Base-by-base conservation (phyloP, 2,888 invertebrate species). In the Zygaena filipendulae region DNA sequence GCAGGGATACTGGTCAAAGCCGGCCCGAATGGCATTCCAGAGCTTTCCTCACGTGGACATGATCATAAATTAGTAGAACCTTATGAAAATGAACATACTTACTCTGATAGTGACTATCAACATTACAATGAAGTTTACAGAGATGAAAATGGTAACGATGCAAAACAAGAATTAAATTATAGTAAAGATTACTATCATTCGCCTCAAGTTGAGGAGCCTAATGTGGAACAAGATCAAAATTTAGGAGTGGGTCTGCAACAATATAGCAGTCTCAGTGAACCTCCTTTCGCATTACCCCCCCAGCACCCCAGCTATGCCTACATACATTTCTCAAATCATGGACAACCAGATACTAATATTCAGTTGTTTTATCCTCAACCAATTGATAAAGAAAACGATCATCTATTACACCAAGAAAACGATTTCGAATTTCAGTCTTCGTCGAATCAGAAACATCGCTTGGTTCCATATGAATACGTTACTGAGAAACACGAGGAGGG, bases 1-100 rank as follows among this genome's bases (percentile, higher is more conserved):
- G 59, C 48, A 27, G 45, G 54, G 7, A 49, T 45, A 7, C 20
- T 38, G 2, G 33, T 40, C 3, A 32, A 39, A 29, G 34, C 43
- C 8, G 35, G 47, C 21, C 32, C 38, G 9, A 13, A 25, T 11
- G 33, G 33, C 18, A 42, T 46, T 21, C 4, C 25, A 16, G 4
- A 9, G 11, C 9, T 24, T 13, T 16, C 16, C 4, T 7, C 4
- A 6, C 4, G 16, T 16, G 4, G 4, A 6, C 5, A 16, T 16
- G 16, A 16, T 4, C 16, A 16, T 7, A 16, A 16, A 7, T 6
- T 4, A 6, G 16, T 6, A 16, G 16, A 16, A 16, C n/a, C n/a
- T n/a, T n/a, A n/a, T n/a, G 5, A 16, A 16, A 16, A 16, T 16
- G 4, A 7, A 6, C 16, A 16, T 7, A 6, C 7, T 7, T 7